Evolutionary conservation across 2,888 invertebrate species (phyloP).

Genomic region (Ochropacha duplaris): DNA sequence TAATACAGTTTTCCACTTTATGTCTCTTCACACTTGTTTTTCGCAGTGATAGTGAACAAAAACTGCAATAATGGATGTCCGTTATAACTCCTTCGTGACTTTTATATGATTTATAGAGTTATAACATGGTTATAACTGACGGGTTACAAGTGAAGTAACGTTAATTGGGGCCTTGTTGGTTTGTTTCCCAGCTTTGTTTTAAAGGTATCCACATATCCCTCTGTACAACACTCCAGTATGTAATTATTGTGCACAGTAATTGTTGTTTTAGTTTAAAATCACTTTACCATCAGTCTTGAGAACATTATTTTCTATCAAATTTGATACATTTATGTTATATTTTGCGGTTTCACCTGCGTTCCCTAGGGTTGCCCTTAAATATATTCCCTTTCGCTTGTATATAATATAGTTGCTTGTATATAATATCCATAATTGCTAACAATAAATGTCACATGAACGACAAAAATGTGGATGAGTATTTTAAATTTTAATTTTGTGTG

Average conservation of each 20-base stretch:
- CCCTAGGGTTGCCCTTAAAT: too few species aligned
- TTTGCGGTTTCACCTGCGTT: too few species aligned
- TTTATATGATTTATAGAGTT: constrained; percentile 31
- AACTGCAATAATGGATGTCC: neutral
- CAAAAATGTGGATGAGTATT: too few species aligned
- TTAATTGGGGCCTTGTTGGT: constrained; percentile 29
- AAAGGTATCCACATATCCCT: neutral
- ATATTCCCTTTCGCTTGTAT: too few species aligned
- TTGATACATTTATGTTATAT: too few species aligned
- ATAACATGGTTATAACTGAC: constrained; percentile 25
- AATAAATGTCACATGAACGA: too few species aligned
- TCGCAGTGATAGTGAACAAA: neutral
- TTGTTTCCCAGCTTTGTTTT: constrained; percentile 17
- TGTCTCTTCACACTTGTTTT: neutral
- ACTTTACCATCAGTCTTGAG: too few species aligned
- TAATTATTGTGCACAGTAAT: neutral
- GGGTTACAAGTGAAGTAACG: constrained; percentile 30
- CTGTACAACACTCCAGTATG: neutral
- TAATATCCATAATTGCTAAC: too few species aligned
- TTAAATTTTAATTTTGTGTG: too few species aligned
- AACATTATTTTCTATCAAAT: too few species aligned
- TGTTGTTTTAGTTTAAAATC: too few species aligned
- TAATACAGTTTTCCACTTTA: neutral
- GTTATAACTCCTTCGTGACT: constrained; percentile 37
- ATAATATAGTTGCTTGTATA: too few species aligned